A percentile compares a stretch with the other conserved stretches of the same genome.
Conservation (phyloP, 2,113 vertebrate species). For the Antennarius striatus region DNA sequence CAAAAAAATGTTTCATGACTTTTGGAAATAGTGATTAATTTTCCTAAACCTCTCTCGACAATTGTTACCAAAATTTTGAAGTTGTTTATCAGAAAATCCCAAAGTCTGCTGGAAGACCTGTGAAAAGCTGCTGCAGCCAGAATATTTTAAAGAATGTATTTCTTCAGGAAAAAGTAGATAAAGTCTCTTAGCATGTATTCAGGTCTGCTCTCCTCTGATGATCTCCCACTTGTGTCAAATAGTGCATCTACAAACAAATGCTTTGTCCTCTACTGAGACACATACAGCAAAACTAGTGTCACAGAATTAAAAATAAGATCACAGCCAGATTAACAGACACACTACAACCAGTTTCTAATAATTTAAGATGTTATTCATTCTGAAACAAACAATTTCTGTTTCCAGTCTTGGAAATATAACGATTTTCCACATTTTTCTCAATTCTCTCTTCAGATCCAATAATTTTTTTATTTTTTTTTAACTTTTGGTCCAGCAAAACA, state of each 20-base stretch:
- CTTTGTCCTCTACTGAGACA: background rate
- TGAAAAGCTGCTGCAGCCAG: background rate
- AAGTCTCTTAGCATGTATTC: background rate
- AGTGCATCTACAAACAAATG: background rate
- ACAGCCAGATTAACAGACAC: background rate
- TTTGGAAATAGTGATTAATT: background rate
- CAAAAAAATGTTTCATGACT: background rate
- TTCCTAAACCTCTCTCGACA: background rate
- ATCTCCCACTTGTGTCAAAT: background rate
- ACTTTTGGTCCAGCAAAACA: background rate
- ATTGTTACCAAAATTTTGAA: background rate
- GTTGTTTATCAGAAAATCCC: slow-evolving; percentile 1
- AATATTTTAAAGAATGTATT: background rate
- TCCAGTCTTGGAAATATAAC: background rate
- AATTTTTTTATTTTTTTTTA: background rate
- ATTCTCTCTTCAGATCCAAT: too few relatives aligned
- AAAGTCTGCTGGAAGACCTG: background rate
- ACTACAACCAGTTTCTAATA: background rate
- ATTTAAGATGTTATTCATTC: background rate
- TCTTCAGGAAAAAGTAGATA: background rate
- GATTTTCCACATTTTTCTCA: background rate
- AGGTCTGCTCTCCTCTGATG: background rate
- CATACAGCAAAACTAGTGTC: background rate
- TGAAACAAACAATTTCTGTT: background rate
- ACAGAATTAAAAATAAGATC: background rate